Percentiles rank a stretch among this genome's conserved stretches.
Conservation (phyloP, 2,797 vertebrate species). For the Tangara arthus region DNA sequence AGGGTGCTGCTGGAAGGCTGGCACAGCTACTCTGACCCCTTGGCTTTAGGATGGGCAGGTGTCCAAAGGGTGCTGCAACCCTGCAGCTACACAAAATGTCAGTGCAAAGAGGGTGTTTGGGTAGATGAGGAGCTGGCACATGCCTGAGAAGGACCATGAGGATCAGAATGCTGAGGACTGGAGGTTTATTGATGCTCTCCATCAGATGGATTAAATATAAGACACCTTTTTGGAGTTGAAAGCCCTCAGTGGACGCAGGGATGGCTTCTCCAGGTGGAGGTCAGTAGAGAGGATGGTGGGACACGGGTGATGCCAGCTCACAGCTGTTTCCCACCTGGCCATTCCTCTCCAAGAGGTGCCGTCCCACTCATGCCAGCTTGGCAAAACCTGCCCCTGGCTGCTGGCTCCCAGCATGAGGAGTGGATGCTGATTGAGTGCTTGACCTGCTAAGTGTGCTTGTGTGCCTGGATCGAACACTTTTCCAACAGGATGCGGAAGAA, state of each 20-base stretch:
- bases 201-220: neutral
- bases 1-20: neutral
- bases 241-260: neutral
- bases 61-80: neutral
- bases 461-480: neutral
- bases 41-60: neutral
- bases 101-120: neutral
- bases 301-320: neutral
- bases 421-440: neutral
- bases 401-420: neutral
- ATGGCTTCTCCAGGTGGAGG: neutral
- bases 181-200: neutral
- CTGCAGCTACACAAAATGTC: fast-evolving
- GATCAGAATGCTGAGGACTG: neutral
- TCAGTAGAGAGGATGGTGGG: neutral
- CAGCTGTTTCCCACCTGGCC: neutral
- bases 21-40: neutral
- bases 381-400: fast-evolving
- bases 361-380: fast-evolving
- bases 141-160: neutral
- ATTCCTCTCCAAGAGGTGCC: neutral
- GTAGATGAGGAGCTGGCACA: neutral
- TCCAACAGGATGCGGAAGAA: neutral
- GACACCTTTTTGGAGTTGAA: neutral
- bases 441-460: neutral